These are phyloP conservation scores for Ariopsis seemanni DNA, from an alignment of 2,113 vertebrate species.

Conservation along the genomic window DNA sequence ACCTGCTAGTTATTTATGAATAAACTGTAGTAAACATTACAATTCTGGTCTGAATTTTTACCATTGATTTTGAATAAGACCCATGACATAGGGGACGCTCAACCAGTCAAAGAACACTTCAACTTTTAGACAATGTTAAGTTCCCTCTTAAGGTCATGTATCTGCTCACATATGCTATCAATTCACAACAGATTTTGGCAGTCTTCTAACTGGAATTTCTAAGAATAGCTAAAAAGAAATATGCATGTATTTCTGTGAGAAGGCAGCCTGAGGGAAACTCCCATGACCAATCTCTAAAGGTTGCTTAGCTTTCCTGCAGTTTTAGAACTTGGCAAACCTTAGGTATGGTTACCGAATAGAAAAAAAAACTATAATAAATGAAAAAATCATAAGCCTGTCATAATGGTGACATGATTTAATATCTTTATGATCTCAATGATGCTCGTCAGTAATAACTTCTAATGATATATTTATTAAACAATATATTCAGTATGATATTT, in stretches of 20 bases:
- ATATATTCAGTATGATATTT: no score
- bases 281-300: constrained; percentile 55
- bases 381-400: neutral
- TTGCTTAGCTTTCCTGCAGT: neutral
- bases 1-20: neutral
- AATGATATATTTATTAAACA: neutral
- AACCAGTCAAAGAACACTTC: neutral
- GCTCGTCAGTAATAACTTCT: neutral
- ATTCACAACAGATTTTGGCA: neutral
- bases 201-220: neutral
- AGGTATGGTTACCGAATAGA: neutral
- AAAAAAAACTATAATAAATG: neutral
- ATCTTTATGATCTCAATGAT: neutral
- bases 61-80: neutral
- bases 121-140: neutral
- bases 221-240: constrained; percentile 1
- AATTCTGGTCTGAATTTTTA: neutral
- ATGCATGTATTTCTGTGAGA: constrained; percentile 65
- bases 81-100: neutral
- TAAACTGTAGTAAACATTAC: neutral
- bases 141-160: neutral
- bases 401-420: neutral
- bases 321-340: neutral
- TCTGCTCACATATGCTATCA: neutral
- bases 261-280: constrained; percentile 58